Base-by-base conservation (phyloP, 2,888 invertebrate genomes). In the Itoplectis maculator region DNA sequence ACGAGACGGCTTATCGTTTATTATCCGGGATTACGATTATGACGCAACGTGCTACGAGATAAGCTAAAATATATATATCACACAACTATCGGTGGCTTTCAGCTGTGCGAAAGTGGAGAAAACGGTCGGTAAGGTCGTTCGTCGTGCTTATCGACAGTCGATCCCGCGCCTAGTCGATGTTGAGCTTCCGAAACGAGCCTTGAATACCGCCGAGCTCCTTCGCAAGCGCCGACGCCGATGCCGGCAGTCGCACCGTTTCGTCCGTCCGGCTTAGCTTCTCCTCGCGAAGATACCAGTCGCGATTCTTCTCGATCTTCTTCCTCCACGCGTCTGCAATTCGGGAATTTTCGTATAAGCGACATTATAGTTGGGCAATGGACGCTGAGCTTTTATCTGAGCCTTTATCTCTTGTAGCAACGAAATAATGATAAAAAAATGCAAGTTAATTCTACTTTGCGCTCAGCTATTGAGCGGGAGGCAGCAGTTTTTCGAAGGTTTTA, bases 261-360 rank as follows among this genome's bases (percentile, higher is more conserved):
- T 92, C 86, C 0, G 91, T 89, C 45, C 88, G 87, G 56, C 92
- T 90, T 2, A 92, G 76, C 79, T 91, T 92, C 78, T 92, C 92
- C 56, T 92, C 92, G 0, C 88, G 86, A 61, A 92, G 83, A 78
- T 89, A 92, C 92, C 92, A 92, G 42, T 92, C 92, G 54, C 89
- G 86, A 66, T 91, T 86, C 54, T 88, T 90, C 73, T 91, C 91
- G 9, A 92, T 89, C 81, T 91, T 92, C 70, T 86, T 84, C 13
- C 82, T 87, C 92, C 92, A 92, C 0, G 90, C 88, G 15, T 89
- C 92, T 92, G 66, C 13, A 75, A 86, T 13, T n/a, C 13, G 35
- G 18, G 4, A 18, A 75, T 40, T 9, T 68, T 65, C 5, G 18
- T 13, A 56, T 15, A 18, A 59, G 29, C 23, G 13, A 7, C n/a